phyloP scores from a whole-genome alignment of 2,113 vertebrate species.

The Scatophagus argus region DNA sequence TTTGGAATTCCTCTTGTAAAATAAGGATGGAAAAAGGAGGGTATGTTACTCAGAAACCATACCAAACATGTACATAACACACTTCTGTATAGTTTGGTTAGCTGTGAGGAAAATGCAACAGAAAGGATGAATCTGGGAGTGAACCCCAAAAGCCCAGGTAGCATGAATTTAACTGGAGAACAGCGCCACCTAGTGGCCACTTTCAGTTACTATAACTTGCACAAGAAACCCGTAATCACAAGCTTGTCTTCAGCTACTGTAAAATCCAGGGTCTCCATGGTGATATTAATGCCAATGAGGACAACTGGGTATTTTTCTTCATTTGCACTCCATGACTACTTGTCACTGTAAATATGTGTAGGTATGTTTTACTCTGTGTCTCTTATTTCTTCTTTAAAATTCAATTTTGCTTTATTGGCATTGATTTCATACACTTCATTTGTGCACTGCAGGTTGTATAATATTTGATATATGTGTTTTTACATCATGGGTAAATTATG shows the following conservation, averaged over 20 bases:
- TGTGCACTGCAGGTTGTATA: no score
- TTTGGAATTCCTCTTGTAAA: neutral
- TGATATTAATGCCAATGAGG: no score
- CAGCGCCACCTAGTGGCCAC: neutral
- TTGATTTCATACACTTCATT: no score
- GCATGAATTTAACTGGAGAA: neutral
- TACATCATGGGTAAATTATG: neutral
- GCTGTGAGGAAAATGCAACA: neutral
- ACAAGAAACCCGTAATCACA: neutral
- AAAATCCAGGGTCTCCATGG: neutral
- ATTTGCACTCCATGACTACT: no score
- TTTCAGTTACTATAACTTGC: neutral
- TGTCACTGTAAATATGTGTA: no score
- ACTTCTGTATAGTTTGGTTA: neutral
- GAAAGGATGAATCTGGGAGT: neutral
- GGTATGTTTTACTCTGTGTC: no score
- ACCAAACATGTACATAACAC: neutral
- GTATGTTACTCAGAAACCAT: neutral
- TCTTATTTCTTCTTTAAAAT: no score
- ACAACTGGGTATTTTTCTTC: no score
- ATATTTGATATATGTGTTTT: no score
- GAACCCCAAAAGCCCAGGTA: neutral
- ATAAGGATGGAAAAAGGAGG: neutral
- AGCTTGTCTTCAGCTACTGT: neutral
- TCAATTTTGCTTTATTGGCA: no score